Evolutionary conservation across 1,140 invertebrate species (phyloP), one percentile per base, ranked within the genome.

Genomic region (Zaprionus ornatus): DNA sequence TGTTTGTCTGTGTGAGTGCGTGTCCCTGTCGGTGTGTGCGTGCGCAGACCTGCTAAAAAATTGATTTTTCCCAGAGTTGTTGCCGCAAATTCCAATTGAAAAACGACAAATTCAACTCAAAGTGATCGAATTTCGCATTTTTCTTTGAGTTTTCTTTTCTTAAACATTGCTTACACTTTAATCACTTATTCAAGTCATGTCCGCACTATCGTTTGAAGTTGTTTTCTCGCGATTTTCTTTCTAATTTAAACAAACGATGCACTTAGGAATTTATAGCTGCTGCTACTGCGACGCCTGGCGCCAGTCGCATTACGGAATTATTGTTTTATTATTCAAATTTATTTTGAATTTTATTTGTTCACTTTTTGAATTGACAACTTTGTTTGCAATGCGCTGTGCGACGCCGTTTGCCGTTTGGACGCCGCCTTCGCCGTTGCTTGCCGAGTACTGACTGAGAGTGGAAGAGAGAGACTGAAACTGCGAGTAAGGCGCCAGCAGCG

Each of bases 61-160:
- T 90, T 90, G 85, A 90, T 90, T 90, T 90, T 90, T 90, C 85
- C 82, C 76, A 90, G 79, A 69, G 67, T 70, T 74, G 71, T 74
- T 83, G 82, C 72, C 78, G 85, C 45, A 82, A 73, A 45, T 45
- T 52, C n/a, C 40, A 45, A 17, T 45, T 56, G 25, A 5, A 40
- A 15, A 25, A 13, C 15, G n/a, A 27, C 32, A 62, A 74, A 61
- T 40, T 54, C 62, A 56, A 50, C n/a, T 63, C 13, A 63, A 57
- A 66, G 32, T 50, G 37, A 45, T 59, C 40, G 23, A 59, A 45
- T 61, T 67, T 32, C 6, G 10, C 15, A 15, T 29, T 60, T 66
- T 57, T 15, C 35, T 45, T 62, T 25, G 48, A 29, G 59, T n/a
- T 56, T 32, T 32, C 29, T 32, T 32, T 10, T 32, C 29, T 32